These are phyloP conservation scores for Myxocyprinus asiaticus DNA, from an alignment of 2,113 vertebrate genomes.

Conservation along the genomic window DNA sequence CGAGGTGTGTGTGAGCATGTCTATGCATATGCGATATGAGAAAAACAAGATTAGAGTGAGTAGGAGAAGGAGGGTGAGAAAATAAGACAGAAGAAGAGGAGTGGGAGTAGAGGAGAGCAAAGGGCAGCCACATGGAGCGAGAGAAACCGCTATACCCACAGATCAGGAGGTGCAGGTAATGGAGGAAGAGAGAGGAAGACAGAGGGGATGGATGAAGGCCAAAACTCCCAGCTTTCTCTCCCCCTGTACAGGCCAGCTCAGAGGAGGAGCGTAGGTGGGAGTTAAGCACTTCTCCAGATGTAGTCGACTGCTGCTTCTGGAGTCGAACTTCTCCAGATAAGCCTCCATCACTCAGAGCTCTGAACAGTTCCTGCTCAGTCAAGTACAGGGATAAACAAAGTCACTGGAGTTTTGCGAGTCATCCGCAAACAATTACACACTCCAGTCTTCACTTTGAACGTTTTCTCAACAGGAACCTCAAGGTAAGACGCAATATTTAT, in stretches of 20 bases:
- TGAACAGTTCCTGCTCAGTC: background rate
- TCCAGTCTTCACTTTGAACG: background rate
- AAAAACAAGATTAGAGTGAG: background rate
- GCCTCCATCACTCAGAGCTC: conserved; percentile 31
- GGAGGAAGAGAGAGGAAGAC: conserved; percentile 16
- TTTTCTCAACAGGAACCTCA: conserved; percentile 56
- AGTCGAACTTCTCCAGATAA: conserved; percentile 43
- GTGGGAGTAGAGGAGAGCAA: background rate
- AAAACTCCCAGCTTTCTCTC: conserved; percentile 64
- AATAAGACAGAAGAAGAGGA: too few species aligned
- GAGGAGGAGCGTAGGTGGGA: conserved; percentile 44
- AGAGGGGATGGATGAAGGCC: conserved; percentile 54
- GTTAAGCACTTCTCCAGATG: conserved; percentile 61
- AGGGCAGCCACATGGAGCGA: background rate
- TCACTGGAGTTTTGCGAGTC: background rate
- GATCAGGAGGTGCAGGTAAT: conserved; percentile 16
- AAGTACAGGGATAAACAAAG: conserved; percentile 32
- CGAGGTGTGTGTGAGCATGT: background rate
- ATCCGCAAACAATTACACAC: conserved; percentile 18
- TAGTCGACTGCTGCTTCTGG: conserved; percentile 42
- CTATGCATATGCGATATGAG: background rate
- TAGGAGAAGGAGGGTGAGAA: background rate
- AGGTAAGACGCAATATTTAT: conserved; percentile 64
- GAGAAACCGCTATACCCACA: background rate
- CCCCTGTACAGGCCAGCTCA: conserved; percentile 57